phyloP scores from a whole-genome alignment of 92 coral and sea anemone genomes.

The Porites divaricata region DNA sequence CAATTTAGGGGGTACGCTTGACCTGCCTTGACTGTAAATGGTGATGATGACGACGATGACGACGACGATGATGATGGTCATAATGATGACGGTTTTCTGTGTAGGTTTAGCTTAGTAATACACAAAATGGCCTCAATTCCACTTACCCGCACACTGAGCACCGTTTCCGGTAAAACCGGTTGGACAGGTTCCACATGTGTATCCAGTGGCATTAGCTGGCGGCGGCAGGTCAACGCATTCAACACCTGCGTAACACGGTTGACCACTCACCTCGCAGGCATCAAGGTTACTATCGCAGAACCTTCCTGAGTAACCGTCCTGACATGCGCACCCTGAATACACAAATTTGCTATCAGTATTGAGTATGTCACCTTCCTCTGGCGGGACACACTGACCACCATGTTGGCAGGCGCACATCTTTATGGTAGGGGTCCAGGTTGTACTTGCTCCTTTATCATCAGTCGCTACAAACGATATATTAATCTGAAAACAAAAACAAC shows the following conservation, averaged over 20 bases:
- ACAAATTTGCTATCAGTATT: slow-evolving; percentile 2
- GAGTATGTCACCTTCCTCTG: slow-evolving; percentile 28
- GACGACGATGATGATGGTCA: too few species aligned
- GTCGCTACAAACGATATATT: not conserved
- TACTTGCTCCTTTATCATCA: not conserved
- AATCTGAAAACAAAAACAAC: not conserved
- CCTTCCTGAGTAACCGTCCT: slow-evolving; percentile 57
- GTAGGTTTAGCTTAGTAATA: too few species aligned
- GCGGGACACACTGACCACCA: slow-evolving; percentile 48
- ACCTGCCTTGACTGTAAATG: too few species aligned
- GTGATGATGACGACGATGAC: too few species aligned
- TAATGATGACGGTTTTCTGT: too few species aligned
- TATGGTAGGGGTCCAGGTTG: slow-evolving; percentile 31
- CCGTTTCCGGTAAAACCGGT: slow-evolving; percentile 61
- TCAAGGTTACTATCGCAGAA: slow-evolving; percentile 60
- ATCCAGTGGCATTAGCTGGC: slow-evolving; percentile 33
- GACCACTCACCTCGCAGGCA: slow-evolving; percentile 49
- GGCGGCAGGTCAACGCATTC: not conserved
- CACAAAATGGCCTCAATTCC: too few species aligned
- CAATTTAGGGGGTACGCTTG: too few species aligned
- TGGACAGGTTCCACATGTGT: slow-evolving; percentile 70
- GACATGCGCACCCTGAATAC: slow-evolving; percentile 53
- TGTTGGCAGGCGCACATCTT: slow-evolving; percentile 58
- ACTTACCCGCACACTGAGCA: slow-evolving; percentile 9
- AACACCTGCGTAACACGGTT: slow-evolving; percentile 57